Evolutionary conservation across 1,140 invertebrate species (phyloP).

Genomic region (Tachypleus tridentatus): DNA sequence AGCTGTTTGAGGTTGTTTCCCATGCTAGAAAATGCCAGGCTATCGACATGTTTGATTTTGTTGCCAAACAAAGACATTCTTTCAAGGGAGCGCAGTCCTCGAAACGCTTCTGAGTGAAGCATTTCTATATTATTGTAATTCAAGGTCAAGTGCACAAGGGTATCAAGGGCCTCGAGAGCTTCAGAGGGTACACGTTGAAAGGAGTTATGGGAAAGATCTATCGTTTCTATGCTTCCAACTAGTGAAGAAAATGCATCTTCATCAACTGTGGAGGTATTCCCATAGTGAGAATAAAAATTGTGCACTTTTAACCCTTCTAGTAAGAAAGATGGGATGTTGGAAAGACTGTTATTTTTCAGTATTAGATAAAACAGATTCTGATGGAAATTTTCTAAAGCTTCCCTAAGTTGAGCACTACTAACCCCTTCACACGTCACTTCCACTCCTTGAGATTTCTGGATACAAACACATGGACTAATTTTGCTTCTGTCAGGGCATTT

Average conservation of each 20-base stretch:
- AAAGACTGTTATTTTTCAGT: conserved; percentile 63
- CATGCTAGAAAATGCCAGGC: conserved; percentile 22
- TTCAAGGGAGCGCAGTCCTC: conserved; percentile 22
- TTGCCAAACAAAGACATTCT: conserved; percentile 26
- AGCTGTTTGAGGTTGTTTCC: conserved; percentile 24
- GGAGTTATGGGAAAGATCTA: conserved; percentile 27
- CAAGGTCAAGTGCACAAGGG: conserved; percentile 22
- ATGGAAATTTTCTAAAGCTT: too few relatives aligned
- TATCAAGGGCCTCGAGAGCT: conserved; percentile 19
- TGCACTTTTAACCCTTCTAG: conserved; percentile 75
- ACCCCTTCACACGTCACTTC: conserved; percentile 75
- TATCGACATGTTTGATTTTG: conserved; percentile 22
- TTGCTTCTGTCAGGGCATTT: conserved; percentile 11
- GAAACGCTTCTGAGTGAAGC: conserved; percentile 22
- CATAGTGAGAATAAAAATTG: conserved; percentile 74
- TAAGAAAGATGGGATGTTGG: conserved; percentile 66
- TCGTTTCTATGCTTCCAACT: conserved; percentile 29
- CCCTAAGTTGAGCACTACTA: conserved; percentile 50
- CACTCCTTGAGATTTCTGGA: conserved; percentile 68
- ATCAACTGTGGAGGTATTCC: conserved; percentile 21
- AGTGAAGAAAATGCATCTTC: conserved; percentile 18
- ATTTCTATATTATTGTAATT: conserved; percentile 25
- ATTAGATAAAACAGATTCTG: conserved; percentile 55
- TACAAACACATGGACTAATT: conserved; percentile 60
- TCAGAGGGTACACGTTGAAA: conserved; percentile 23